Base-by-base conservation (phyloP, 1,140 invertebrate species). In the Drosophila melanogaster region DNA sequence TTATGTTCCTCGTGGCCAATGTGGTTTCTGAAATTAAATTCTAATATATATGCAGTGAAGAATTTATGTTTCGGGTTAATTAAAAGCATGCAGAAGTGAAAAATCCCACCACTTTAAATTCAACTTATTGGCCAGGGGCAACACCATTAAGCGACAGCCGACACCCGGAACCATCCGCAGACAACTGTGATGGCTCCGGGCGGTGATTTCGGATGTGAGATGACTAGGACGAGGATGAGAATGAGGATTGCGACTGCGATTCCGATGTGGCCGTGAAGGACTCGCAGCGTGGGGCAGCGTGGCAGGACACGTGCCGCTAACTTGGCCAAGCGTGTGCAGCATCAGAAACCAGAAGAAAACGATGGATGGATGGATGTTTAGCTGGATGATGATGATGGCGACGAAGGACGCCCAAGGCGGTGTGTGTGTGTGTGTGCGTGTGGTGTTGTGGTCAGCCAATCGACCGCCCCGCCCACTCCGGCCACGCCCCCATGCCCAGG, bases 281-380 rank as follows among this genome's bases (percentile, higher is more conserved):
- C 62, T 61, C 79, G 58, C 76, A 83, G 81, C 83, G 41, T 65
- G 79, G 64, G 54, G 66, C 58, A 81, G 64, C 83, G 79, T 87
- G 83, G 75, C 70, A 30, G 73, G 83, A 83, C 83, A 87, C 83
- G 83, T 87, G 83, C 76, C 83, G 83, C 53, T 74, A 87, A 86
- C 69, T 87, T 79, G 83, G 79, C 41, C 55, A 73, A 83, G 83
- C 83, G 83, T 87, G 84, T 87, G 83, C 83, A 73, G 79, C 79
- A 86, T 83, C 84, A 79, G 67, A 79, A 87, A 55, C 81, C 79
- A 79, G 77, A 67, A 83, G 81, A 55, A 78, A 77, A 58, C 65
- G 61, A 49, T 53, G 49, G 73, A 53, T 53, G 73, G 70, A 74
- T 17, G 41, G 17, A 17, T 17, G 17, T 2, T 4, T 10, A 43